Conservation (phyloP, 92 coral and sea anemone genomes). For the Phymanthus crucifer region DNA sequence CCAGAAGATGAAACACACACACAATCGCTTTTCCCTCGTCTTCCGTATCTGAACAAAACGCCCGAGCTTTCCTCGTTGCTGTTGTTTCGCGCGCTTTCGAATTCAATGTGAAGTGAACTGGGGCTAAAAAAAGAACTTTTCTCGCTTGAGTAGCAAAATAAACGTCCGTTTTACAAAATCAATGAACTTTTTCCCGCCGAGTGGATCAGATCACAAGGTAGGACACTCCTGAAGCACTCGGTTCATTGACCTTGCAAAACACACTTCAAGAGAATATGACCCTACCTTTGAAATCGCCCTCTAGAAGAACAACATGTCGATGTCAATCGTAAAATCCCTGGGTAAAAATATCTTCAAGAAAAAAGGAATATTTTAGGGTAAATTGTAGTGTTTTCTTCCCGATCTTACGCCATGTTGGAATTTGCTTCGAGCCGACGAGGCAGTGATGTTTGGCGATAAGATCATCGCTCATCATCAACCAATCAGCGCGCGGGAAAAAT, state of each 20-base stretch:
- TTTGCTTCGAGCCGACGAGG: slow-evolving; percentile 7
- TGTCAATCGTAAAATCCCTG: not conserved
- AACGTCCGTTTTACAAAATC: not conserved
- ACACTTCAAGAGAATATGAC: not conserved
- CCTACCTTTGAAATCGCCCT: slow-evolving; percentile 9
- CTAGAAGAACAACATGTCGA: slow-evolving; percentile 15
- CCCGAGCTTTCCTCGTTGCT: not conserved
- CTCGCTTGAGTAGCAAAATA: not conserved
- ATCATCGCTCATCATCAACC: slow-evolving; percentile 39
- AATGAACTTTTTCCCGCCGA: not conserved
- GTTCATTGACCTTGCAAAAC: slow-evolving; percentile 15
- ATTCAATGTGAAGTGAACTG: not conserved
- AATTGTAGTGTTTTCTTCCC: not conserved
- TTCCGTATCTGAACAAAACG: not conserved
- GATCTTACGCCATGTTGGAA: slow-evolving; percentile 43
- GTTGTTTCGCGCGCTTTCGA: not conserved
- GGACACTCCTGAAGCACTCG: slow-evolving; percentile 3
- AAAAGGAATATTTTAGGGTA: not conserved
- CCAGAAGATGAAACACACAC: not conserved
- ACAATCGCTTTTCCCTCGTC: not conserved
- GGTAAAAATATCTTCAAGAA: not conserved
- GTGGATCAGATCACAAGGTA: slow-evolving; percentile 10
- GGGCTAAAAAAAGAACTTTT: not conserved
- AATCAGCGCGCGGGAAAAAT: slow-evolving; percentile 24
- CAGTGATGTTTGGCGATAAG: slow-evolving; percentile 24